A percentile compares a stretch with the other conserved stretches of the same genome.
Evolutionary conservation across 2,797 vertebrate species (phyloP).

Genomic region (Epinephelus malabaricus): DNA sequence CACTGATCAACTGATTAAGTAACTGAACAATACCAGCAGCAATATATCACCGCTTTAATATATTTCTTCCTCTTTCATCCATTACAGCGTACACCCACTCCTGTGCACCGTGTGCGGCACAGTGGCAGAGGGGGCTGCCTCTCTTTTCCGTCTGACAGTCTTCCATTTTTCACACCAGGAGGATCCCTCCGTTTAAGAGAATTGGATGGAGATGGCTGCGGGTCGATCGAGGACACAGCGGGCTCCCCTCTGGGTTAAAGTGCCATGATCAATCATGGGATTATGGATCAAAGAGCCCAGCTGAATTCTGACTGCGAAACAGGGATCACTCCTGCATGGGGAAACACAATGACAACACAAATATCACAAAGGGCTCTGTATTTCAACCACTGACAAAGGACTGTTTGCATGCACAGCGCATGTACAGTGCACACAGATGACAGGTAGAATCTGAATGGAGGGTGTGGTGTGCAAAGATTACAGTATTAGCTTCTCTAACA

Average conservation of each 20-base stretch:
- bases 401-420: conserved; percentile 19
- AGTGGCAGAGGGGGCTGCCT: conserved; percentile 40
- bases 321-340: conserved; percentile 17
- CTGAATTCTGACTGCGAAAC: conserved; percentile 49
- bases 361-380: not conserved
- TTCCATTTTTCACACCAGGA: conserved; percentile 70
- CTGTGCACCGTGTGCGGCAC: conserved; percentile 49
- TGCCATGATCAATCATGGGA: conserved; percentile 71
- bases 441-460: conserved; percentile 11
- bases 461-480: conserved; percentile 34
- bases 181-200: conserved; percentile 68
- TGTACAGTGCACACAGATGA: conserved; percentile 3
- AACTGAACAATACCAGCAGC: conserved; percentile 31
- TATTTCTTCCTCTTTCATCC: conserved; percentile 36
- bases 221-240: conserved; percentile 72
- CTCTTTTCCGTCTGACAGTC: conserved; percentile 29
- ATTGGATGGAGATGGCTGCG: conserved; percentile 69
- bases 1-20: conserved; percentile 30
- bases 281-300: conserved; percentile 66
- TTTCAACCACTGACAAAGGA: conserved; percentile 6
- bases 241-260: conserved; percentile 68
- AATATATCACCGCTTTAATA: conserved; percentile 12
- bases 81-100: conserved; percentile 42
- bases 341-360: conserved; percentile 26
- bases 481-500: conserved; percentile 43